phyloP scores from a whole-genome alignment of 2,888 invertebrate genomes.

The Imbricaverruca yamaguchii region DNA sequence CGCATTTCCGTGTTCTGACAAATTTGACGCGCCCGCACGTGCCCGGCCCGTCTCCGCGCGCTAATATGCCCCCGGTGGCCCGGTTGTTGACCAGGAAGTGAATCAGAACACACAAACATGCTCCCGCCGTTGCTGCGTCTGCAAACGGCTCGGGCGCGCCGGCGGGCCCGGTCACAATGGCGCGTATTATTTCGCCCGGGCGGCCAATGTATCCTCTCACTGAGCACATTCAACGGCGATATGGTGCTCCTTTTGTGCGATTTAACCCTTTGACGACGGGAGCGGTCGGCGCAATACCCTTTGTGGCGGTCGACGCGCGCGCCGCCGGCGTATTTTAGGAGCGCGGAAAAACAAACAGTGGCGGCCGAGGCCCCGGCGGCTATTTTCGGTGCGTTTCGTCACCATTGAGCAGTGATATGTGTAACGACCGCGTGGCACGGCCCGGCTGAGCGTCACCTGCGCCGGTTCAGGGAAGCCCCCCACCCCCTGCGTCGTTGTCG shows the following conservation, averaged over 20 bases:
- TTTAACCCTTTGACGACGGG: slow-evolving; percentile 21
- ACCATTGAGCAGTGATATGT: slow-evolving; percentile 3
- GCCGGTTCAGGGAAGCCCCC: no score
- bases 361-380: neutral
- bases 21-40: no score
- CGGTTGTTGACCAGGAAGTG: slow-evolving; percentile 9
- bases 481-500: neutral
- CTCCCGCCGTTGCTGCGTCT: neutral
- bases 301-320: neutral
- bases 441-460: neutral
- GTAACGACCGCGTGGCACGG: neutral
- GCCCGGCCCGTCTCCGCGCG: no score
- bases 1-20: no score
- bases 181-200: slow-evolving; percentile 6
- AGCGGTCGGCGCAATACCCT: neutral
- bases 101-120: neutral
- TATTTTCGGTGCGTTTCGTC: neutral
- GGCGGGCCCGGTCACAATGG: neutral
- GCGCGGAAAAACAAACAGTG: slow-evolving; percentile 18
- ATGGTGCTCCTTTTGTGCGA: slow-evolving; percentile 21
- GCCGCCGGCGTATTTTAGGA: slow-evolving; percentile 8
- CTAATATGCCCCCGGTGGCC: neutral
- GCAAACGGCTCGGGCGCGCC: neutral
- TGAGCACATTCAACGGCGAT: slow-evolving; percentile 11
- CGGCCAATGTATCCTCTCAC: slow-evolving; percentile 15